phyloP scores from a whole-genome alignment of 2,113 vertebrate species.

The crab-eating macaque (Macaca fascicularis) region DNA sequence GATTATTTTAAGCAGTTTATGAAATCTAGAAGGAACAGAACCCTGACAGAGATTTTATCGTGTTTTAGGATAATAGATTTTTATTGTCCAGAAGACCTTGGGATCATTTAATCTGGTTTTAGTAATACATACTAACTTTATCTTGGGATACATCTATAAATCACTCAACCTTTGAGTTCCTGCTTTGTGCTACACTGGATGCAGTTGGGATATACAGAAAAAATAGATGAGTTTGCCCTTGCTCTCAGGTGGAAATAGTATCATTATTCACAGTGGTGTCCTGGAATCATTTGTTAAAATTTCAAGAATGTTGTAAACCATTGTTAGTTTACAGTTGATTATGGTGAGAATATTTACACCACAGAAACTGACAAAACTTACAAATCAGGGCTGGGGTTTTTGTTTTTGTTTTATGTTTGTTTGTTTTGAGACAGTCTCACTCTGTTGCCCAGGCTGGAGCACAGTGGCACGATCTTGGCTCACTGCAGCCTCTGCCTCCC shows the following conservation, averaged over 20 bases:
- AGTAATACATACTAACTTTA: slow-evolving; percentile 18
- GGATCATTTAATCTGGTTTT: slow-evolving; percentile 36
- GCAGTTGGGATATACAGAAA: not conserved
- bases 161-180: not conserved
- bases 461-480: too few relatives aligned
- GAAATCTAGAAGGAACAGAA: slow-evolving; percentile 23
- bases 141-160: slow-evolving; percentile 12
- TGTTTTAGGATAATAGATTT: slow-evolving; percentile 10
- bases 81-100: not conserved
- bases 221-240: not conserved
- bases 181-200: slow-evolving; percentile 3
- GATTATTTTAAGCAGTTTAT: slow-evolving; percentile 14
- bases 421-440: too few relatives aligned
- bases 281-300: slow-evolving; percentile 23
- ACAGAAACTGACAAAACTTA: slow-evolving; percentile 8
- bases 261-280: not conserved
- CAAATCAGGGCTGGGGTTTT: not conserved
- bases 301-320: slow-evolving; percentile 3
- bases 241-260: slow-evolving; percentile 3
- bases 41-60: slow-evolving; percentile 15
- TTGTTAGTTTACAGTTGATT: not conserved
- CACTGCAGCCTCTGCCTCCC: too few relatives aligned
- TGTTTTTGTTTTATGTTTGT: too few relatives aligned
- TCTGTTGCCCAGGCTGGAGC: too few relatives aligned
- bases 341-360: not conserved